Conservation (phyloP, 2,888 invertebrate species). For the Lucinisca nassula region DNA sequence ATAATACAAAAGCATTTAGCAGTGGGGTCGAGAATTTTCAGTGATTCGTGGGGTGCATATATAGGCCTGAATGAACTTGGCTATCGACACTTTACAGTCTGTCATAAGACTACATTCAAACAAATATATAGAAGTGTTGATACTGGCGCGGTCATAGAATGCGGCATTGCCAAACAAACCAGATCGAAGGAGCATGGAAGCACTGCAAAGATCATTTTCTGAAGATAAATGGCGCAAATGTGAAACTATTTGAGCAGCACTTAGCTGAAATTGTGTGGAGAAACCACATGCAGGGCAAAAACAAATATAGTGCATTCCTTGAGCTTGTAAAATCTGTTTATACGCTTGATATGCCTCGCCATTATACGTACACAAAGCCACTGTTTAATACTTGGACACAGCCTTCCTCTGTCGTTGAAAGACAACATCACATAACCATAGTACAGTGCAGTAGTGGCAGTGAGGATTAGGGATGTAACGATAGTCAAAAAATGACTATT, state of each 20-base stretch:
- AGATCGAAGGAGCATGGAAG: conserved; percentile 52
- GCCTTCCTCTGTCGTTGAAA: too few relatives aligned
- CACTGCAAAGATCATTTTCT: conserved; percentile 45
- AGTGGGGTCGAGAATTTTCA: background rate
- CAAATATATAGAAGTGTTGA: conserved; percentile 14
- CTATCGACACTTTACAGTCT: conserved; percentile 24
- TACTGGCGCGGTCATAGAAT: conserved; percentile 20
- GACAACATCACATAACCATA: too few relatives aligned
- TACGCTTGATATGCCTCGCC: background rate
- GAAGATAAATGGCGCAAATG: conserved; percentile 9
- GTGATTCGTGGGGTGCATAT: conserved; percentile 33
- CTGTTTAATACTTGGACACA: background rate
- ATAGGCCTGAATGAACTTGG: conserved; percentile 11
- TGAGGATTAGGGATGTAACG: too few relatives aligned
- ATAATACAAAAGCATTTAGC: conserved; percentile 24
- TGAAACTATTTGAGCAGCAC: conserved; percentile 20
- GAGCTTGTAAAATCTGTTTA: background rate
- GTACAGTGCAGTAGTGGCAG: too few relatives aligned
- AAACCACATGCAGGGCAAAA: background rate
- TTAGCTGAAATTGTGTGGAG: conserved; percentile 30
- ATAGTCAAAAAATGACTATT: too few relatives aligned
- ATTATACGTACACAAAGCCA: background rate
- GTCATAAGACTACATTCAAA: conserved; percentile 5
- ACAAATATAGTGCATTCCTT: background rate
- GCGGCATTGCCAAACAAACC: conserved; percentile 31